A percentile compares a stretch with the other conserved stretches of the same genome.
These are phyloP conservation scores for Calycopis cecrops DNA, from an alignment of 1,140 invertebrate species.

Conservation along the genomic window DNA sequence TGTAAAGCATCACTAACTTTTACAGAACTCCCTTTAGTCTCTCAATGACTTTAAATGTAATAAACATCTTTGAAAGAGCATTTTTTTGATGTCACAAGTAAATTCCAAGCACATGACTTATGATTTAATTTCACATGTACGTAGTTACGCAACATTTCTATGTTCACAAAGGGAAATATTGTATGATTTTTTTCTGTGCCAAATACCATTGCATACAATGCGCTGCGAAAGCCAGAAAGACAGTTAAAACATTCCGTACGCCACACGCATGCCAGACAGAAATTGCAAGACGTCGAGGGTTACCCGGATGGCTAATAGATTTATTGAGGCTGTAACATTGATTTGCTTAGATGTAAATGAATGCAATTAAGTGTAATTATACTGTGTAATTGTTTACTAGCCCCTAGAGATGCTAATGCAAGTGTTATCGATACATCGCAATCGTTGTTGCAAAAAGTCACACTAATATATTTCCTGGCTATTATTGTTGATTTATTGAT, in stretches of 20 bases:
- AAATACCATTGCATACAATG: slow-evolving; percentile 11
- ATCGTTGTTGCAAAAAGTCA: no score
- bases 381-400: slow-evolving; percentile 29
- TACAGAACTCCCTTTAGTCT: no score
- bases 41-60: no score
- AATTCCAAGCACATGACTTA: no score
- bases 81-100: no score
- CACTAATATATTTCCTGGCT: no score
- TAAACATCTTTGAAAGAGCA: no score
- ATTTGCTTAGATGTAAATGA: slow-evolving; percentile 29
- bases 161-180: not conserved
- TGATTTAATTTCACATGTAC: no score
- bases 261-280: slow-evolving; percentile 20
- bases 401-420: not conserved
- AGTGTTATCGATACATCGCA: no score
- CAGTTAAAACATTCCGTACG: slow-evolving; percentile 11
- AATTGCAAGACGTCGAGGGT: slow-evolving; percentile 13
- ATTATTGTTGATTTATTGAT: no score
- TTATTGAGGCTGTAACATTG: slow-evolving; percentile 26
- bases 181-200: not conserved
- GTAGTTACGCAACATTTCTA: no score
- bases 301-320: slow-evolving; percentile 12
- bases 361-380: slow-evolving; percentile 34
- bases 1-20: no score
- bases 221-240: slow-evolving; percentile 21